These are phyloP conservation scores for Tangachromis dhanisi DNA, from an alignment of 2,113 vertebrate genomes.

Conservation along the genomic window DNA sequence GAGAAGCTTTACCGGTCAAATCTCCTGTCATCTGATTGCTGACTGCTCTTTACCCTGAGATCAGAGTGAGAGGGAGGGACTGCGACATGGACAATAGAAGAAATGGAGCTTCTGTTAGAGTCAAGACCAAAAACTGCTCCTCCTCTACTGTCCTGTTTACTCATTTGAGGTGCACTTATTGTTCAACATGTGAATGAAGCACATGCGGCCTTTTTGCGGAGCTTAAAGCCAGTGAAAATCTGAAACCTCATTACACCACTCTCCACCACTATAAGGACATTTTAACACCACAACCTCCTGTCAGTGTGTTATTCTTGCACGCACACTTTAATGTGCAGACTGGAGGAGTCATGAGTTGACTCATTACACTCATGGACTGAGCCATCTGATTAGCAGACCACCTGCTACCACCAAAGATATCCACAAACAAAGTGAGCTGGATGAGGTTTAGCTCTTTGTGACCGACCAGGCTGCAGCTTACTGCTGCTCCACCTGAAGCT, in stretches of 20 bases:
- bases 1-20: constrained; percentile 57
- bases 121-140: background rate
- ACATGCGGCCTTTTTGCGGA: accelerated
- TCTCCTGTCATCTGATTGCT: constrained; percentile 72
- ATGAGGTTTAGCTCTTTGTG: background rate
- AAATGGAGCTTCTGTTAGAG: background rate
- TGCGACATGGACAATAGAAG: background rate
- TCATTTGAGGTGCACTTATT: background rate
- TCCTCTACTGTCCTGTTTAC: background rate
- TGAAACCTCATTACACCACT: background rate
- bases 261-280: background rate
- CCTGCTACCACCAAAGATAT: background rate
- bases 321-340: background rate
- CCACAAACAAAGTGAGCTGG: background rate
- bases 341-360: background rate
- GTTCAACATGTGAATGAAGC: background rate
- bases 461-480: constrained; percentile 5
- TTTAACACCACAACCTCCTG: background rate
- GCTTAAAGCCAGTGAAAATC: accelerated
- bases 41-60: constrained; percentile 55
- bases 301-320: background rate
- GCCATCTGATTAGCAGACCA: background rate
- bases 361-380: accelerated
- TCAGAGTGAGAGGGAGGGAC: constrained; percentile 5
- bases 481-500: background rate